A percentile compares a stretch with the other conserved stretches of the same genome.
Conservation (phyloP, 2,113 vertebrate genomes). For the Platichthys stellatus region DNA sequence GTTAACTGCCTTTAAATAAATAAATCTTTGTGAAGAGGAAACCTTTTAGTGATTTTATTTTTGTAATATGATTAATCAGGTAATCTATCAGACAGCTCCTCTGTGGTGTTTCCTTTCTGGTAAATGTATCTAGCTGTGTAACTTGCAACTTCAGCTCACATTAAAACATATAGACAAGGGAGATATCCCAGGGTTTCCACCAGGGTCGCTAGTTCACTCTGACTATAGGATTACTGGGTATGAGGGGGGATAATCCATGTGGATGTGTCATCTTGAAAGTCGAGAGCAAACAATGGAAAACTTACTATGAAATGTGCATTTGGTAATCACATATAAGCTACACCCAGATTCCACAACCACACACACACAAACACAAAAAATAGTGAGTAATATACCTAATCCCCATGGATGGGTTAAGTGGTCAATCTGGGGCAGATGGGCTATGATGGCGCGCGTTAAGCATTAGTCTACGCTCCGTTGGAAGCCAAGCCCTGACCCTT, state of each 20-base stretch:
- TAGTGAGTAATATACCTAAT: constrained; percentile 70
- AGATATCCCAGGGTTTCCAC: background rate
- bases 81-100: background rate
- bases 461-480: constrained; percentile 64
- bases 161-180: background rate
- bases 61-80: background rate
- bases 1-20: too few species aligned
- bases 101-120: background rate
- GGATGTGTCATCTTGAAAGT: constrained; percentile 75
- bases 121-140: too few species aligned
- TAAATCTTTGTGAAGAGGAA: too few species aligned
- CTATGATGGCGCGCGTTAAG: constrained; percentile 61
- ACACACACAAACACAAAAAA: constrained; percentile 26
- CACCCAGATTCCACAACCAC: constrained; percentile 13
- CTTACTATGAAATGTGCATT: constrained; percentile 56
- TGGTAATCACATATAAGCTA: constrained; percentile 60
- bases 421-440: constrained; percentile 75
- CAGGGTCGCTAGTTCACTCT: background rate
- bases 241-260: constrained; percentile 67
- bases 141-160: too few species aligned
- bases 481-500: constrained; percentile 61
- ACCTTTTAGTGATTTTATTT: too few species aligned
- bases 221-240: constrained; percentile 35
- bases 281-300: constrained; percentile 71
- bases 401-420: constrained; percentile 52